Conservation (phyloP, 2,113 vertebrate genomes). For the Acrocephalus kingi region DNA sequence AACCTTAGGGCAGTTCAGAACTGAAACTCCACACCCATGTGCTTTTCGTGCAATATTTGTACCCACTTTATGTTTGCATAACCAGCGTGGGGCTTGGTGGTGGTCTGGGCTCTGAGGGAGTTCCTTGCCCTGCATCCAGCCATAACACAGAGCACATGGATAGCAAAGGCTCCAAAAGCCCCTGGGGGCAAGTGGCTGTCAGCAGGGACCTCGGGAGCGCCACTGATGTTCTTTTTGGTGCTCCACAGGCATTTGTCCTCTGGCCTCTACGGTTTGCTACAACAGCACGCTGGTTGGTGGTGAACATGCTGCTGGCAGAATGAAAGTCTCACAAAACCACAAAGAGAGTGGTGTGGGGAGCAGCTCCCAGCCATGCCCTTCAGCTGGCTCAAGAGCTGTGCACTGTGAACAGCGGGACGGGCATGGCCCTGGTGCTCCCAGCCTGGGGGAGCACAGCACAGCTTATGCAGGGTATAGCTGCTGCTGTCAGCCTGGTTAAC, state of each 20-base stretch:
- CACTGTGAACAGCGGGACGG: accelerated
- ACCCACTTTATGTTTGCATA: accelerated
- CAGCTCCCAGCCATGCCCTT: not conserved
- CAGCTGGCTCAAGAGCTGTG: not conserved
- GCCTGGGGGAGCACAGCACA: accelerated
- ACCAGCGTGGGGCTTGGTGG: not conserved
- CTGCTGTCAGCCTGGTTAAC: not conserved
- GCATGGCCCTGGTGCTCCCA: not conserved
- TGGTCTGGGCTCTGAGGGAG: not conserved
- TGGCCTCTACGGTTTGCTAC: not conserved
- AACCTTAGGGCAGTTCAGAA: not conserved
- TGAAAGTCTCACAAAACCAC: not conserved
- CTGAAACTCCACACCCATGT: accelerated
- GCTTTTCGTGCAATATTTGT: not conserved
- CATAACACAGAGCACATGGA: accelerated
- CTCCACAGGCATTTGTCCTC: not conserved
- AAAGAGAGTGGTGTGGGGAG: not conserved
- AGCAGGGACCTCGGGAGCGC: accelerated
- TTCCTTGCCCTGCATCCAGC: not conserved
- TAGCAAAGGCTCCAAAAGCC: not conserved
- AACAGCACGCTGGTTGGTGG: accelerated
- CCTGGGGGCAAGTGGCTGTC: not conserved
- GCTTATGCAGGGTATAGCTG: not conserved
- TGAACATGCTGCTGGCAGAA: not conserved
- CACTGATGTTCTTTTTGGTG: accelerated